These are phyloP conservation scores for Gymnocephalus cernua DNA, from an alignment of 2,113 vertebrate species.

Conservation along the genomic window DNA sequence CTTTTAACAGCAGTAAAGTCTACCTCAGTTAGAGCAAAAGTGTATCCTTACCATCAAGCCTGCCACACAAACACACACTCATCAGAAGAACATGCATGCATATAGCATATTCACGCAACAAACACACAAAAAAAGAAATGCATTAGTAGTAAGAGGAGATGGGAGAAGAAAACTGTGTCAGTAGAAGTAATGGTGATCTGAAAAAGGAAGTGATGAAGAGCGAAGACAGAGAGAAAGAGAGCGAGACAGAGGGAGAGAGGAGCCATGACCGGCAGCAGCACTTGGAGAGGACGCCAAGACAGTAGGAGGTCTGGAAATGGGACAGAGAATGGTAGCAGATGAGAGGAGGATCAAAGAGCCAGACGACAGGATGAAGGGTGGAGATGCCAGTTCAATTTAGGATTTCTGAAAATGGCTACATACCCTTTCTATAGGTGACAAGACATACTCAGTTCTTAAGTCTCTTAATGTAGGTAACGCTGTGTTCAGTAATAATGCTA, in stretches of 20 bases:
- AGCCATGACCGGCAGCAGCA: conserved; percentile 30
- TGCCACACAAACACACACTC: background rate
- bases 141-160: background rate
- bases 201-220: conserved; percentile 1
- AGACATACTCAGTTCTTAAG: conserved; percentile 5
- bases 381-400: conserved; percentile 55
- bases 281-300: conserved; percentile 53
- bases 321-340: conserved; percentile 64
- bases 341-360: conserved; percentile 76
- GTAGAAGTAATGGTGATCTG: conserved; percentile 14
- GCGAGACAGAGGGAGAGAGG: conserved; percentile 5
- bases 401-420: conserved; percentile 41
- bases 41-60: background rate
- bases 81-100: background rate
- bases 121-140: background rate
- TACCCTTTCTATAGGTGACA: conserved; percentile 30
- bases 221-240: background rate
- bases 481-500: conserved; percentile 5
- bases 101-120: background rate
- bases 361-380: conserved; percentile 48
- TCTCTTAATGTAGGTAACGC: background rate
- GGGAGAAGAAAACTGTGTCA: conserved; percentile 19
- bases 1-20: background rate
- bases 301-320: conserved; percentile 69
- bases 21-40: background rate